Evolutionary conservation across 2,888 invertebrate species (phyloP).

Genomic region (Macropis europaea): DNA sequence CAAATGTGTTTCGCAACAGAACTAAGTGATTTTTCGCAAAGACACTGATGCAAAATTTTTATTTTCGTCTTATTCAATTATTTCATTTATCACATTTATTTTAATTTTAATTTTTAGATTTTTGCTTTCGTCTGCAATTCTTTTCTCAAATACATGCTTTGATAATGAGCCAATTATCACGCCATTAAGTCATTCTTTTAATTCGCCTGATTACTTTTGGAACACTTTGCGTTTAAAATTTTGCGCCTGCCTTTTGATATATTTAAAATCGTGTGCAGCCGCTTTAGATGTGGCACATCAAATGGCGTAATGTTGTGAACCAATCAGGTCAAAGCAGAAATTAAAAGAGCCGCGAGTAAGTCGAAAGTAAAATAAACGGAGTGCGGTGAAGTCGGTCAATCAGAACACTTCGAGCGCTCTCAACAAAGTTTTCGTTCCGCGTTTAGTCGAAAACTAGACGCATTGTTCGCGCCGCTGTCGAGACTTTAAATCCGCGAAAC

Average conservation of each 20-base stretch:
- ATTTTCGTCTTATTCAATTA: too few relatives aligned
- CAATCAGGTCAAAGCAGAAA: constrained; percentile 21
- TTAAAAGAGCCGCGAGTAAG: constrained; percentile 19
- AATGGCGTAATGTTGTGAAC: neutral
- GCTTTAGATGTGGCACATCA: neutral
- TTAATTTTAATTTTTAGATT: too few relatives aligned
- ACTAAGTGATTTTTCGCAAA: too few relatives aligned
- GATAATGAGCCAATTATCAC: too few relatives aligned
- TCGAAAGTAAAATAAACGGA: constrained; percentile 16
- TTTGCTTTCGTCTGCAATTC: too few relatives aligned
- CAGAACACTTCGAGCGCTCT: constrained; percentile 23
- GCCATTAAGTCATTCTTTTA: too few relatives aligned
- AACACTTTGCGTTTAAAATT: too few relatives aligned
- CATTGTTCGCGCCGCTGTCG: constrained; percentile 30
- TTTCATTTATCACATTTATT: too few relatives aligned
- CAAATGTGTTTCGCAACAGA: too few relatives aligned
- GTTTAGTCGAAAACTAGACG: constrained; percentile 31
- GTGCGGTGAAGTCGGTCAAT: constrained; percentile 34
- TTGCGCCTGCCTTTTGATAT: neutral
- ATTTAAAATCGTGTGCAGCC: neutral
- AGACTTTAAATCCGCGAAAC: constrained; percentile 6
- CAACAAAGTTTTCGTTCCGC: constrained; percentile 30
- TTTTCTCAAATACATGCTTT: too few relatives aligned
- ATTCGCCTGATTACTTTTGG: too few relatives aligned
- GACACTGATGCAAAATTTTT: too few relatives aligned